Base-by-base conservation (phyloP, 1,140 invertebrate species). In the Caerostris darwini region DNA sequence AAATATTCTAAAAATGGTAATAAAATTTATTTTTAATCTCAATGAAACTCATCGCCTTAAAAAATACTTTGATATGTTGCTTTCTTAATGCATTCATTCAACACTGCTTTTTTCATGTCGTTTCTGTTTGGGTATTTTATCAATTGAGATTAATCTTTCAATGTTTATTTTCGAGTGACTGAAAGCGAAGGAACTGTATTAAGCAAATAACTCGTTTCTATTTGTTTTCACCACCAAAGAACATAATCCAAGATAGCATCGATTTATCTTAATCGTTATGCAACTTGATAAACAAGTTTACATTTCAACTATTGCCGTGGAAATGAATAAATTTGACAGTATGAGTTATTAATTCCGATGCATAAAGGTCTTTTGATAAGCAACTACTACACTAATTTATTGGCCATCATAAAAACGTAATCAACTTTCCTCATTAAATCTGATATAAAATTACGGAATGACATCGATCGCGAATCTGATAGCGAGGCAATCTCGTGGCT, bases 391-490 rank as follows among this genome's bases (percentile, higher is more conserved):
- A 53, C 19, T 59, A 85, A 85, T 58, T 58, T 85, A 85, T 85
- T 85, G 57, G 7, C n/a, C 19, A 88, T 53, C 59, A 53, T 88
- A 88, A 88, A 88, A 88, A 88, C 5, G 86, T 64, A 64, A 88
- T 88, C 86, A 88, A 64, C 58, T 17, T 34, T 64, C 58, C 50
- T 64, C 86, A 88, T 64, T 85, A 85, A 85, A 59, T 59, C 83
- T n/a, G 57, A n/a, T 85, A 85, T 85, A 64, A 88, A 88, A 88
- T 61, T 64, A 88, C 86, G 50, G 17, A 57, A 54, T 88, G 34
- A 88, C 57, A 85, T 85, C 83, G 57, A 85, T 85, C 83, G 34
- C 6, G 5, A 17, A 54, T 57, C 86, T 8, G 86, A 64, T 88
- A 64, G 7, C 34, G 12, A 19, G 53, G n/a, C 82, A 56, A 83